Conservation (phyloP, 2,113 vertebrate species). For the Chroicocephalus ridibundus region DNA sequence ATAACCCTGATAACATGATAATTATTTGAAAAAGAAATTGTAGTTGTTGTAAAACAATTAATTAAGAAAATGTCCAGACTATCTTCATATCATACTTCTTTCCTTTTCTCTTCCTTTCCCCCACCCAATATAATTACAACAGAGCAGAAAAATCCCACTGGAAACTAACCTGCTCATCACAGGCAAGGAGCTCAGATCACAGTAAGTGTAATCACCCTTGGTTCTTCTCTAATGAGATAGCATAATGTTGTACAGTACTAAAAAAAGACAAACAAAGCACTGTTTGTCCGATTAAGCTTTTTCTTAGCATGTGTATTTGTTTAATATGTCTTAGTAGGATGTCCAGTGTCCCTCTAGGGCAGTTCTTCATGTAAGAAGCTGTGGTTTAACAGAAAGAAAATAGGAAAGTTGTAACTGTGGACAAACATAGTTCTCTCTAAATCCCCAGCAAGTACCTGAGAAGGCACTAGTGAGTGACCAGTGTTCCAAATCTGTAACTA, state of each 20-base stretch:
- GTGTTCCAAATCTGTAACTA: background rate
- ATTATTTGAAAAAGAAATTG: background rate
- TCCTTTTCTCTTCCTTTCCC: background rate
- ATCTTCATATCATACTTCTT: background rate
- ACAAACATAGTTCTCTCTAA: background rate
- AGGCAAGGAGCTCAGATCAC: constrained; percentile 84
- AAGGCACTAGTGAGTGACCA: background rate
- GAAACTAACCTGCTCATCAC: constrained; percentile 85
- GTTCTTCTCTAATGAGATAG: background rate
- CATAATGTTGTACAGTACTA: background rate
- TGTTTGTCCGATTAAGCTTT: background rate
- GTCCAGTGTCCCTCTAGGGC: background rate
- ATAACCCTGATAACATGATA: background rate
- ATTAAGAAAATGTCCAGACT: background rate
- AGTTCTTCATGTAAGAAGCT: background rate
- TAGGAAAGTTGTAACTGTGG: background rate
- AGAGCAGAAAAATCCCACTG: constrained; percentile 78
- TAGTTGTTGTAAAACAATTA: background rate
- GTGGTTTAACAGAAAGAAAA: background rate
- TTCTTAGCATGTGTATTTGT: background rate
- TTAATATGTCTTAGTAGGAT: background rate
- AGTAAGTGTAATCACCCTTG: constrained; percentile 72
- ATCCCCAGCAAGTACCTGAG: background rate
- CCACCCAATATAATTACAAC: background rate
- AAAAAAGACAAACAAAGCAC: background rate